Evolutionary conservation across 2,797 vertebrate genomes (phyloP).

Genomic region (Ispidina lecontei): DNA sequence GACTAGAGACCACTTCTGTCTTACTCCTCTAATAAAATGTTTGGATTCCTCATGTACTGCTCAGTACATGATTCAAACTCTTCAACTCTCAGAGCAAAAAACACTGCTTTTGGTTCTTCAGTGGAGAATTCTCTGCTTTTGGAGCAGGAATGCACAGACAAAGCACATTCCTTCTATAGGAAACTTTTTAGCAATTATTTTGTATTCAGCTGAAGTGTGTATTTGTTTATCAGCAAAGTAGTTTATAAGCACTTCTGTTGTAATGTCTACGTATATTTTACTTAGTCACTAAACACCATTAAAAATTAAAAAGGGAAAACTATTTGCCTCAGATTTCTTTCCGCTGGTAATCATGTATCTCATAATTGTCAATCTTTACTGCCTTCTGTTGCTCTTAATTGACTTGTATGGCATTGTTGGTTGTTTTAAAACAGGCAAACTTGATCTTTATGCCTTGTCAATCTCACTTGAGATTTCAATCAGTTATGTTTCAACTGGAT

Average conservation of each 20-base stretch:
- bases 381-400: not conserved
- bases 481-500: not conserved
- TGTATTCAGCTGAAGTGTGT: not conserved
- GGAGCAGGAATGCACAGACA: not conserved
- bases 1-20: not conserved
- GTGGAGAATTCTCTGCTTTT: not conserved
- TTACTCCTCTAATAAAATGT: not conserved
- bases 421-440: not conserved
- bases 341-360: not conserved
- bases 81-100: not conserved
- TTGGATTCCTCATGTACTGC: not conserved
- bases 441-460: not conserved
- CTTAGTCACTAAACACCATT: not conserved
- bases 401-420: not conserved
- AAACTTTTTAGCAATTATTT: conserved; percentile 8
- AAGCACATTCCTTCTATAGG: not conserved
- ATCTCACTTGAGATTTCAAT: not conserved
- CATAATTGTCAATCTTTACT: not conserved
- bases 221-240: conserved; percentile 2
- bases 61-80: not conserved
- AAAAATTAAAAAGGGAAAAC: not conserved
- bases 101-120: not conserved
- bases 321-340: not conserved
- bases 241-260: not conserved
- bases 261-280: not conserved